Evolutionary conservation across 1,140 invertebrate genomes (phyloP), one percentile per base, ranked within the genome.

Genomic region (Argopecten irradians): DNA sequence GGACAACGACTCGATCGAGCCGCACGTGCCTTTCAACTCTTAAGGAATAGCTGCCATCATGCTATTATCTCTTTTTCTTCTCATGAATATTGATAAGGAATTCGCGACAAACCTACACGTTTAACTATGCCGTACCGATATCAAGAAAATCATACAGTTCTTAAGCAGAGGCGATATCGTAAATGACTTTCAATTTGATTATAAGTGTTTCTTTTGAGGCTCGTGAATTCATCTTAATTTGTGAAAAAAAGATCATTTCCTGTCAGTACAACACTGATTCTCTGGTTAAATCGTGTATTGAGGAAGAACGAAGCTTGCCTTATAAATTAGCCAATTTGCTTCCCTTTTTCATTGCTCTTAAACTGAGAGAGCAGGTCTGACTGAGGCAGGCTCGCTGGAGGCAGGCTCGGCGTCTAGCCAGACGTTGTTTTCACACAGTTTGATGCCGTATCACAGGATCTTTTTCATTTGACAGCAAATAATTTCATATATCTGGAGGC

Each of bases 101-200:
- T 71, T 71, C 55, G 55, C 55, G 55, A 71, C 55, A 71, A 71
- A 71, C 55, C 55, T 71, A 71, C 55, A 71, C 55, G 55, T 71
- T 71, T 28, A 71, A 71, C 55, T 71, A 71, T n/a, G 28, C 55
- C 28, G 55, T 28, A 71, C 55, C 55, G 55, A 71, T 71, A 71
- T 71, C 55, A 71, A 71, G 55, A 71, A 71, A 71, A 71, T 71
- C 55, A 71, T 71, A 71, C 55, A 71, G 55, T 71, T 71, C 55
- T 71, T 71, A 71, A 71, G 55, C 55, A 71, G 55, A n/a, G 55
- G n/a, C 55, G 55, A 71, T 71, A 71, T 71, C 55, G 55, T 71
- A 71, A 71, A 71, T 71, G 55, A 71, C n/a, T 71, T 28, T 71
- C 55, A 71, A 71, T 71, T 71, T 28, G 55, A 71, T 71, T 71